These are phyloP conservation scores for Tauraco erythrolophus DNA, from an alignment of 2,113 vertebrate genomes.

Conservation along the genomic window DNA sequence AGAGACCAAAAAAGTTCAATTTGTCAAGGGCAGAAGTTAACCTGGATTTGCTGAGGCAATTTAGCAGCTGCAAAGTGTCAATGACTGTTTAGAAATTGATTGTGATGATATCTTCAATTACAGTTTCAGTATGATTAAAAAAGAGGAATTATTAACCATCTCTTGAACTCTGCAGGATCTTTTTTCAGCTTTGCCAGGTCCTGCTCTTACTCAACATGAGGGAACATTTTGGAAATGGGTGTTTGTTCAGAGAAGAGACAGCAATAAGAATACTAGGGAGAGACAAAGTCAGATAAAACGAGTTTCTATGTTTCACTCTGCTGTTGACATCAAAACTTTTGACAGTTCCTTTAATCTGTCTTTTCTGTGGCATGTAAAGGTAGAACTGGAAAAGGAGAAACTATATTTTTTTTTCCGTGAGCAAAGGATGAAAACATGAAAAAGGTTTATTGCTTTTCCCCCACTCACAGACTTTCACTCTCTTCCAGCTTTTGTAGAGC, in stretches of 20 bases:
- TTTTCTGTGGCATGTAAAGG: not conserved
- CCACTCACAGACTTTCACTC: not conserved
- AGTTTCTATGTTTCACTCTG: constrained; percentile 22
- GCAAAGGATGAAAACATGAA: not conserved
- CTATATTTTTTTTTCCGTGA: not conserved
- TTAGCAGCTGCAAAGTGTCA: not conserved
- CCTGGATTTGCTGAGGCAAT: not conserved
- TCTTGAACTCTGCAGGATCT: not conserved
- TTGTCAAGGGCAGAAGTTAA: not conserved
- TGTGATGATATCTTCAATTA: not conserved
- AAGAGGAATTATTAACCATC: not conserved
- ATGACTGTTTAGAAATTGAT: not conserved
- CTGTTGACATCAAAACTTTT: constrained; percentile 9
- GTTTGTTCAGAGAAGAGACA: not conserved
- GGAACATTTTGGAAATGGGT: not conserved
- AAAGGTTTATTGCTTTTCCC: not conserved
- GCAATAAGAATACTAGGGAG: not conserved
- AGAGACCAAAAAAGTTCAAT: not conserved
- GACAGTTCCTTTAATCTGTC: constrained; percentile 23
- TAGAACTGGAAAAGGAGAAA: not conserved
- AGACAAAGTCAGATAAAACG: not conserved
- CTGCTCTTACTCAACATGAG: not conserved
- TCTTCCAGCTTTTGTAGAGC: not conserved
- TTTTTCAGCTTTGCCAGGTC: not conserved
- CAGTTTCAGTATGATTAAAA: not conserved